These are phyloP conservation scores for Cyprinella venusta DNA, from an alignment of 2,797 vertebrate genomes.

Conservation along the genomic window DNA sequence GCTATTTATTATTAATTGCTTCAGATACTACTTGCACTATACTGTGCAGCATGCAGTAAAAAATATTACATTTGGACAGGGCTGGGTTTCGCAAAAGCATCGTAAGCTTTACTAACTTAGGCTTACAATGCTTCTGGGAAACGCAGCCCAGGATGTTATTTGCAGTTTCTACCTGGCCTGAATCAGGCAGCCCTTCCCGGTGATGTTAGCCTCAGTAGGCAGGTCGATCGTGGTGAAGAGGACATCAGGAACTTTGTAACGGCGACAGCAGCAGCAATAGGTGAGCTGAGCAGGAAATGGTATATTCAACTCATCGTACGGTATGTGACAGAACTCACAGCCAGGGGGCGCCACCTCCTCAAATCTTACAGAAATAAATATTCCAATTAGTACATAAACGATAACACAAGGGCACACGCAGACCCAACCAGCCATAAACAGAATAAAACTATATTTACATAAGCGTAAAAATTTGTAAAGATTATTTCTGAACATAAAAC, in stretches of 20 bases:
- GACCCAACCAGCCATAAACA: not conserved
- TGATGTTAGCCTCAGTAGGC: slow-evolving; percentile 86
- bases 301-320: slow-evolving; percentile 98
- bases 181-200: slow-evolving; percentile 97
- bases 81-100: too few species aligned
- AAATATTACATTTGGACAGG: not conserved
- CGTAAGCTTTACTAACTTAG: too few species aligned
- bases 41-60: not conserved
- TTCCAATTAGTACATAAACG: slow-evolving; percentile 2
- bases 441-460: not conserved
- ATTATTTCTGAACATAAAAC: not conserved
- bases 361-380: slow-evolving; percentile 77
- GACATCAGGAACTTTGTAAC: slow-evolving; percentile 90
- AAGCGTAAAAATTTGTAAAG: not conserved
- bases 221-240: slow-evolving; percentile 98
- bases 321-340: slow-evolving; percentile 98
- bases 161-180: slow-evolving; percentile 88
- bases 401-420: not conserved
- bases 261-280: slow-evolving; percentile 89
- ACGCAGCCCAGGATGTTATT: too few species aligned
- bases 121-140: too few species aligned
- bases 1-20: not conserved
- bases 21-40: not conserved
- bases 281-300: slow-evolving; percentile 98
- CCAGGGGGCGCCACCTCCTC: slow-evolving; percentile 87